Evolutionary conservation across 2,888 invertebrate species (phyloP).

Genomic region (Gibbula magus): DNA sequence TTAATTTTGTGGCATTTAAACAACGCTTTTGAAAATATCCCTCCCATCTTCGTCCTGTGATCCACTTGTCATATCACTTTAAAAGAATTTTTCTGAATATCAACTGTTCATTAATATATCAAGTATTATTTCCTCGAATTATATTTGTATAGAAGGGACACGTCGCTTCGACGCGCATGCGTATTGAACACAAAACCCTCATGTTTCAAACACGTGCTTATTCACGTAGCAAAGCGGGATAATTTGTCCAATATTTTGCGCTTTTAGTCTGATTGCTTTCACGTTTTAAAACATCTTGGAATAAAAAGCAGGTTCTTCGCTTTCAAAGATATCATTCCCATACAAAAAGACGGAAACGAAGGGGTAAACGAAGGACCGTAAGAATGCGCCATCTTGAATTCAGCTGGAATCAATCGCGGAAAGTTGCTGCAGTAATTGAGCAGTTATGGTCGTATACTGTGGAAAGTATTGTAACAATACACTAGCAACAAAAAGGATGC

Average conservation of each 20-base stretch:
- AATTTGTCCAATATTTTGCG: constrained; percentile 16
- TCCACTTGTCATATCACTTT: no score
- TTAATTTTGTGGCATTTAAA: no score
- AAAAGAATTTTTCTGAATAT: no score
- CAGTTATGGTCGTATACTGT: not conserved
- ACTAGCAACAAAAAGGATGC: constrained; percentile 30
- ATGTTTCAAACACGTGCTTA: not conserved
- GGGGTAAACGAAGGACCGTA: not conserved
- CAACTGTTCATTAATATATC: no score
- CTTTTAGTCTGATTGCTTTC: constrained; percentile 20
- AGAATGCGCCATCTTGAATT: constrained; percentile 21
- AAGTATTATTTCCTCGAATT: no score
- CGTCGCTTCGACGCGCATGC: no score
- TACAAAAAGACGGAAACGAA: constrained; percentile 15
- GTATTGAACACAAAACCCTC: not conserved
- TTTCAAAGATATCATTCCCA: constrained; percentile 25
- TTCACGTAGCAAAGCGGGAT: not conserved
- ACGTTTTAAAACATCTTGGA: constrained; percentile 21
- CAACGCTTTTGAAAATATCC: no score
- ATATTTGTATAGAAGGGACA: no score
- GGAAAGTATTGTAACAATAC: constrained; percentile 29
- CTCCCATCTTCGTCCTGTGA: no score
- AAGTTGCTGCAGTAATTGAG: constrained; percentile 16
- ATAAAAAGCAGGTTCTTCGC: constrained; percentile 17
- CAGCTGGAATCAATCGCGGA: not conserved